Base-by-base conservation (phyloP, 1,140 invertebrate genomes). In the Hylaeus volcanicus region DNA sequence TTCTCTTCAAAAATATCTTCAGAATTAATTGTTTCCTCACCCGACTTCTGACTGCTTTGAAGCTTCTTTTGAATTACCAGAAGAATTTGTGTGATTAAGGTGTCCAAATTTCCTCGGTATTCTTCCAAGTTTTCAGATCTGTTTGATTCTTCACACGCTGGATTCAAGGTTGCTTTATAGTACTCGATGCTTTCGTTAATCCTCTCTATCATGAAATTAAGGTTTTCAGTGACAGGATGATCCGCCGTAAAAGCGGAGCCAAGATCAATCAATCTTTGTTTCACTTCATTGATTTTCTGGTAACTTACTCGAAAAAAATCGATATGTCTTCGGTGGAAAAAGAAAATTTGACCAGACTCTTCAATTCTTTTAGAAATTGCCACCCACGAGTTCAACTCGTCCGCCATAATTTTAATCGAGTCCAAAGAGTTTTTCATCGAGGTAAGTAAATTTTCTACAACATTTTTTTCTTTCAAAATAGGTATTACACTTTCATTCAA, bases 1-100 rank as follows among this genome's bases (percentile, higher is more conserved):
- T 91, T 89, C 41, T 87, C 80, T 53, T 92, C 90, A 43, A 92
- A 89, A 66, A 93, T 91, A 51, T 92, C 88, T 48, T 93, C 91
- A n/a, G 91, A 84, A 82, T 93, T 92, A 48, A 37, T 66, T 26
- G 39, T 48, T 53, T 69, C 58, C n/a, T 65, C 63, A 4, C 11
- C 81, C 8, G 43, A 26, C 5, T 65, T 41, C 26, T 74, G 53
- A 2, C 48, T 82, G 81, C 95, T 95, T 89, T 97, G 97, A 85
- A 95, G 96, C 58, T 96, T 92, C 65, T 95, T 95, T 89, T 97
- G 96, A 75, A 97, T 94, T 0, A 94, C 92, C 8, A 96, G 80
- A 1, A 97, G 91, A 86, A 96, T 94, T 56, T 92, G 94, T 69
- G 95, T 94, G 1, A 95, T 89, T 66, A 96, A 90, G 78, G 94